Evolutionary conservation across 2,888 invertebrate species (phyloP).

Genomic region (Neria commutata): DNA sequence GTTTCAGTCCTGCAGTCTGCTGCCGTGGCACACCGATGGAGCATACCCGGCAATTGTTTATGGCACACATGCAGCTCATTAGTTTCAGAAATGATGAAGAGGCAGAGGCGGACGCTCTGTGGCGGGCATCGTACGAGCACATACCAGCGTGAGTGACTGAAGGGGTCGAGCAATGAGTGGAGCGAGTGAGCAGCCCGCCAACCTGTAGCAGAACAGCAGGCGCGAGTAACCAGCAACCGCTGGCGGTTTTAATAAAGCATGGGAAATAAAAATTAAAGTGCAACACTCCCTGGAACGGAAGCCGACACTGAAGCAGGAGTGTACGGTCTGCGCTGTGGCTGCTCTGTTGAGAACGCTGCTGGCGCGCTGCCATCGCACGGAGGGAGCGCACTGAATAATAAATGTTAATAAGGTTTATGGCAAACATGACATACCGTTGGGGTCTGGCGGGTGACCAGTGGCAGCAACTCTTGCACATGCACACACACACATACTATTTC

Average conservation of each 20-base stretch:
- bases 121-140: too few species aligned
- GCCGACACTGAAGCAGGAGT: neutral
- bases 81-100: constrained; percentile 14
- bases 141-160: too few species aligned
- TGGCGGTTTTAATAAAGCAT: constrained; percentile 18
- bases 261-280: constrained; percentile 5
- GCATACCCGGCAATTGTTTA: constrained; percentile 15
- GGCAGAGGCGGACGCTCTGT: neutral
- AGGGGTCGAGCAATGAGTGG: too few species aligned
- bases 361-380: neutral
- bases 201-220: neutral
- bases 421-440: constrained; percentile 20
- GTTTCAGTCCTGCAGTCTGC: too few species aligned
- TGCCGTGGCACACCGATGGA: neutral
- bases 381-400: constrained; percentile 45
- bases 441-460: constrained; percentile 7
- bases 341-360: neutral
- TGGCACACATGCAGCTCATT: constrained; percentile 19
- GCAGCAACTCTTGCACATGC: constrained; percentile 15
- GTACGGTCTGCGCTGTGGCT: neutral
- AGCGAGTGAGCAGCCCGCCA: neutral
- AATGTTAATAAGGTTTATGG: constrained; percentile 54
- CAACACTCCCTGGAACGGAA: constrained; percentile 1
- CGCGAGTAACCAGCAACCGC: neutral
- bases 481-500: constrained; percentile 14